Evolutionary conservation across 92 coral and sea anemone species (phyloP).

Genomic region (Porites divaricata): DNA sequence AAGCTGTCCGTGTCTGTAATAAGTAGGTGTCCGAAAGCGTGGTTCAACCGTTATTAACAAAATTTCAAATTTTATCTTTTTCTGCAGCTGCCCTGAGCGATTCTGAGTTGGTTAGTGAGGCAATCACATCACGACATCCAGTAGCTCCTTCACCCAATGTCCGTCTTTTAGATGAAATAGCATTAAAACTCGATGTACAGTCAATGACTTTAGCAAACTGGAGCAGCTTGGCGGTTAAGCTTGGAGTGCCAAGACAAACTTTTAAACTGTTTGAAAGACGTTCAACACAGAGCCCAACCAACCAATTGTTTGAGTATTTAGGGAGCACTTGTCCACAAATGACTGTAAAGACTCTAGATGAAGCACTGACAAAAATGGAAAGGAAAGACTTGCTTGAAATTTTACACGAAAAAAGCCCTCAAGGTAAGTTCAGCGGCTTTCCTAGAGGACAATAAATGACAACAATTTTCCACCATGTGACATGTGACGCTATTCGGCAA

Average conservation of each 20-base stretch:
- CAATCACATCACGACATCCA: neutral
- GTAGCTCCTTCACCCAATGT: neutral
- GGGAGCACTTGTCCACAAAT: neutral
- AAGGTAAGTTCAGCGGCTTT: neutral
- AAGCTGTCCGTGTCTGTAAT: too few relatives aligned
- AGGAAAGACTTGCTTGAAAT: neutral
- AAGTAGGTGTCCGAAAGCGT: too few relatives aligned
- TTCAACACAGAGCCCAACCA: neutral
- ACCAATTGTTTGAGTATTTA: conserved; percentile 4
- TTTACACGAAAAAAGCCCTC: neutral
- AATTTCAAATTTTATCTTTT: neutral
- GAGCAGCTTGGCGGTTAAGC: neutral
- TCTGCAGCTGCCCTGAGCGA: neutral
- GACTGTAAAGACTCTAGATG: neutral
- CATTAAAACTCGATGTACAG: neutral
- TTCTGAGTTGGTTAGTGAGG: neutral
- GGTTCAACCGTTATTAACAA: neutral
- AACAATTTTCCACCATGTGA: too few relatives aligned
- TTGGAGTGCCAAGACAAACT: neutral
- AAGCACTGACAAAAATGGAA: neutral
- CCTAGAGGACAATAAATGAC: too few relatives aligned
- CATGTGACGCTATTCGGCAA: too few relatives aligned
- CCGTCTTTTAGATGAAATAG: conserved; percentile 9
- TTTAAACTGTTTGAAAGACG: neutral
- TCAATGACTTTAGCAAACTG: neutral